Percentiles rank a stretch among this genome's conserved stretches.
Conservation (phyloP, 2,797 vertebrate genomes). For the Calcarius lapponicus region DNA sequence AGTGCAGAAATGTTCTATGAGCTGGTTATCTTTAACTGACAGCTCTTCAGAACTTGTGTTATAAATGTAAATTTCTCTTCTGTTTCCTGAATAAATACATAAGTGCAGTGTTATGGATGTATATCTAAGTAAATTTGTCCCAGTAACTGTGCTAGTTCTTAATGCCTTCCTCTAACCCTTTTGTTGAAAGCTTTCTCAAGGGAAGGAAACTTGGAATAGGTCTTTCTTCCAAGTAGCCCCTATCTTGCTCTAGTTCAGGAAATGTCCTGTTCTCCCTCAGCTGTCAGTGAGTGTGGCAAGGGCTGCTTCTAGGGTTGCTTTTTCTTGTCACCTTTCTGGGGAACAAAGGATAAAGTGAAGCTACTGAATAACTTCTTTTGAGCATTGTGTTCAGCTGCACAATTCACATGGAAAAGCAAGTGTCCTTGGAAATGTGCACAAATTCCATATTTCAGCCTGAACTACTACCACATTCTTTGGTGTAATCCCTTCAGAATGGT, state of each 20-base stretch:
- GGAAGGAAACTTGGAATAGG: neutral
- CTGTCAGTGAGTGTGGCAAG: neutral
- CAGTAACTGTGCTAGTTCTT: neutral
- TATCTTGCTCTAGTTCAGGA: neutral
- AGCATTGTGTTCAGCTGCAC: neutral
- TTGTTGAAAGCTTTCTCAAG: neutral
- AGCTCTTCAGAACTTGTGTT: neutral
- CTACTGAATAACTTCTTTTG: neutral
- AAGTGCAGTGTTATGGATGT: neutral
- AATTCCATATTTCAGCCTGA: accelerated
- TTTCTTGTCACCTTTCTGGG: neutral
- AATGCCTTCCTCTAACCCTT: neutral
- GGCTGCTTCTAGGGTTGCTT: neutral
- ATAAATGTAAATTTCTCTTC: neutral
- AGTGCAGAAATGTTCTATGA: neutral
- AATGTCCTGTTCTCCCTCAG: neutral
- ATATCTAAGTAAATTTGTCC: neutral
- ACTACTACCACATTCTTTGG: neutral
- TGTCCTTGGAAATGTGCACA: neutral
- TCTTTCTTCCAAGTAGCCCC: neutral
- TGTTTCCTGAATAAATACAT: neutral
- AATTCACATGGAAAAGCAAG: neutral
- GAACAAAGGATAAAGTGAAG: neutral
- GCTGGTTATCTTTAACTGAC: neutral
- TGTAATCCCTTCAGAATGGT: neutral